Evolutionary conservation across 2,113 vertebrate genomes (phyloP).

Genomic region (Glaucomys volans): DNA sequence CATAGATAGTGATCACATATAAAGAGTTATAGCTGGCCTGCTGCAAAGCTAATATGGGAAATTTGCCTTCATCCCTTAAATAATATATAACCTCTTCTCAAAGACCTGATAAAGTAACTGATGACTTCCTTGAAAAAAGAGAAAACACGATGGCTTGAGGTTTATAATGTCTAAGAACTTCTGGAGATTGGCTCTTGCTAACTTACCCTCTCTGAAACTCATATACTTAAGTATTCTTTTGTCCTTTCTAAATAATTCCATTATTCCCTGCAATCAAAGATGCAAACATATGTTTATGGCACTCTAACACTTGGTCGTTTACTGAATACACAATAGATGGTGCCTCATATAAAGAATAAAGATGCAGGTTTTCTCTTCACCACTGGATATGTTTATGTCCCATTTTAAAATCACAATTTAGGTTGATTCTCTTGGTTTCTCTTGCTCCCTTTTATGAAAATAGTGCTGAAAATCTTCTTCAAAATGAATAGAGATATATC

Average conservation of each 20-base stretch:
- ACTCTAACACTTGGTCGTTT: not conserved
- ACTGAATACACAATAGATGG: not conserved
- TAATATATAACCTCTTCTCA: not conserved
- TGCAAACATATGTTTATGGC: not conserved
- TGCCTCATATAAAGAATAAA: not conserved
- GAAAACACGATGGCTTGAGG: not conserved
- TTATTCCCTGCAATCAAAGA: not conserved
- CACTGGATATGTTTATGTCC: not conserved
- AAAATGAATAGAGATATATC: not conserved
- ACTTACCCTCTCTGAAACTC: not conserved
- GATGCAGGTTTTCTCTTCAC: not conserved
- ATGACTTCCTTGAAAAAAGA: not conserved
- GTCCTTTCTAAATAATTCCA: not conserved
- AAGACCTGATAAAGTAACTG: not conserved
- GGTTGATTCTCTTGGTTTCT: not conserved
- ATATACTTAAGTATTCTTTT: not conserved
- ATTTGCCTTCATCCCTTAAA: slow-evolving; percentile 12
- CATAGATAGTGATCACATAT: not conserved
- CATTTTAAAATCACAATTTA: not conserved
- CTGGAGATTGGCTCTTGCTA: not conserved
- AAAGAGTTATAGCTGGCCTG: not conserved
- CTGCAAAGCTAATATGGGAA: not conserved
- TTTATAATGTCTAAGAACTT: not conserved
- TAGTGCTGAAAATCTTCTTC: not conserved
- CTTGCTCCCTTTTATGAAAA: not conserved